Evolutionary conservation across 2,113 vertebrate species (phyloP).

Genomic region (Mandrillus leucophaeus): DNA sequence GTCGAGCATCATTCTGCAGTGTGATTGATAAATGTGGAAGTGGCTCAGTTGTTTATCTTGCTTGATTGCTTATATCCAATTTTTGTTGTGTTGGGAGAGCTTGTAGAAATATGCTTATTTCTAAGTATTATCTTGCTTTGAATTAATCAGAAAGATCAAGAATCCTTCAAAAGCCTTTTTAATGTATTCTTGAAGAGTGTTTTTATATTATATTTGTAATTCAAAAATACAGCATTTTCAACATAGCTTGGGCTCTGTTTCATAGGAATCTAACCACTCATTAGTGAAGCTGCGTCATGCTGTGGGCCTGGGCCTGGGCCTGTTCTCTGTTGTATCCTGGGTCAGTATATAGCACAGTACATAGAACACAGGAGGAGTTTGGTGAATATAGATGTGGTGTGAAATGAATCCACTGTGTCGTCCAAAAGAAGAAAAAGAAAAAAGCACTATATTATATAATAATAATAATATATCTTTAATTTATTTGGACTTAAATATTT

Average conservation of each 20-base stretch:
- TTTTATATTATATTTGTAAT: not conserved
- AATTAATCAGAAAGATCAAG: not conserved
- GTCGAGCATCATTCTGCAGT: not conserved
- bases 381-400: not conserved
- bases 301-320: not conserved
- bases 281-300: not conserved
- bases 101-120: constrained; percentile 30
- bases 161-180: not conserved
- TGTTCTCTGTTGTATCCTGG: not conserved
- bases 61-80: not conserved
- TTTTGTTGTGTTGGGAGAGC: not conserved
- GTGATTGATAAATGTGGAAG: not conserved
- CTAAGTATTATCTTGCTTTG: constrained; percentile 26
- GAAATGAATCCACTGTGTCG: not conserved
- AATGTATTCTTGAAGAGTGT: not conserved
- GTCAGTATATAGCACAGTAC: no score
- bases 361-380: not conserved
- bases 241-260: not conserved
- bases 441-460: not conserved
- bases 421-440: not conserved
- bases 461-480: not conserved
- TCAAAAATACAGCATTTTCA: not conserved
- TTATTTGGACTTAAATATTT: not conserved
- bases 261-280: not conserved
- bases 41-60: not conserved